phyloP scores from a whole-genome alignment of 1,140 invertebrate species.

The Gryllus bimaculatus region DNA sequence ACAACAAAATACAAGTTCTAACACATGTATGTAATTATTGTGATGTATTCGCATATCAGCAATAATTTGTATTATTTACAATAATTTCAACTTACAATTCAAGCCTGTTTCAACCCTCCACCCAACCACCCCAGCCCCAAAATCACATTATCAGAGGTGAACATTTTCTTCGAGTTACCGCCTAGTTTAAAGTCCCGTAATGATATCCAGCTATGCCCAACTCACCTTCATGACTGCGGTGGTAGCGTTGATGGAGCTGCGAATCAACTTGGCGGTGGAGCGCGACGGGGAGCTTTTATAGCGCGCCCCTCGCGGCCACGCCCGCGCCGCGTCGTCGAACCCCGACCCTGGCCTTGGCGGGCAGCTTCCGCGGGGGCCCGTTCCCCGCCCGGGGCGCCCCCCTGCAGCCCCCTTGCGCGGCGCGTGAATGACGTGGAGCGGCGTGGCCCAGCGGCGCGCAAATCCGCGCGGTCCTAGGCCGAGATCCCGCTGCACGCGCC shows the following conservation, averaged over 20 bases:
- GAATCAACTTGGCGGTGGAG: too few species aligned
- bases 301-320: neutral
- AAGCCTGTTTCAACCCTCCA: too few species aligned
- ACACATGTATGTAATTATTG: too few species aligned
- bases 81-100: too few species aligned
- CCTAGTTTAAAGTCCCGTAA: too few species aligned
- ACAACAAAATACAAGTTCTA: too few species aligned
- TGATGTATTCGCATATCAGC: too few species aligned
- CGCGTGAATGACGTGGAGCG: neutral
- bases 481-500: neutral
- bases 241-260: neutral
- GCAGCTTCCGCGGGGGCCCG: neutral
- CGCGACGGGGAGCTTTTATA: neutral
- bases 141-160: too few species aligned
- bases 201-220: neutral
- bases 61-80: too few species aligned
- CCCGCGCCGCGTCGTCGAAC: neutral
- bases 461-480: neutral
- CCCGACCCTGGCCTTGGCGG: neutral
- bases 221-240: neutral
- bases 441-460: too few species aligned
- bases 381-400: neutral
- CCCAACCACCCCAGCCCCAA: too few species aligned
- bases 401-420: neutral
- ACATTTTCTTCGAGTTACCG: too few species aligned